Base-by-base conservation (phyloP, 2,797 vertebrate species). In the Eospalax fontanierii region DNA sequence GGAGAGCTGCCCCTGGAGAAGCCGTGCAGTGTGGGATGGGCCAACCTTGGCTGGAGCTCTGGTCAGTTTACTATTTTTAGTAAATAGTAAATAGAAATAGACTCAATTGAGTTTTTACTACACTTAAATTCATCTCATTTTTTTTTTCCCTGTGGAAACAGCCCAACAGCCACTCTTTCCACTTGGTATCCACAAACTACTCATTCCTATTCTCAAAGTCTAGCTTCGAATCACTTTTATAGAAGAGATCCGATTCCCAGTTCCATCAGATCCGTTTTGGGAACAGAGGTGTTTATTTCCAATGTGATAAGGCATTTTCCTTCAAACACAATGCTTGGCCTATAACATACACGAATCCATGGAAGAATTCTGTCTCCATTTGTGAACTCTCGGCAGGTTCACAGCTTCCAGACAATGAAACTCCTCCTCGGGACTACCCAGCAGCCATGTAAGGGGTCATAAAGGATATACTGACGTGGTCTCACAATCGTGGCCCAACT, bases 61-160 rank as follows among this genome's bases (percentile, higher is more conserved):
- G 21, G n/a, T 46, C 28, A 10, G 33, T 89, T 76, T 81, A 59
- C 35, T 19, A 65, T 57, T 35, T 71, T 86, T 86, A 71, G n/a
- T 38, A 86, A 86, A 71, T 71, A 71, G 50, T 38, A 86, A 86
- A 71, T 38, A 86, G 66, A 28, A 85, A 57, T 71, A 71, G 83
- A 57, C 83, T 86, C 43, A 71, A 38, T 38, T 28, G 46, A 43
- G 35, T 82, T 75, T 83, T 87, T 15, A 4, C 40, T 40, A 76
- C 54, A 40, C 28, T 71, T 76, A 54, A 46, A 84, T 63, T 83
- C 12, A 26, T 35, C 43, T 73, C 28, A 40, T 82, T 14, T 38
- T 70, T 68, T 50, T 30, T 57, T 21, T 38, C 40, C 68, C 38
- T 59, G 28, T 54, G 71, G 38, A 84, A 59, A 79, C 6, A 54